Percentiles rank a stretch among this genome's conserved stretches.
Evolutionary conservation across 2,797 vertebrate species (phyloP).

Genomic region (Pristis pectinata): DNA sequence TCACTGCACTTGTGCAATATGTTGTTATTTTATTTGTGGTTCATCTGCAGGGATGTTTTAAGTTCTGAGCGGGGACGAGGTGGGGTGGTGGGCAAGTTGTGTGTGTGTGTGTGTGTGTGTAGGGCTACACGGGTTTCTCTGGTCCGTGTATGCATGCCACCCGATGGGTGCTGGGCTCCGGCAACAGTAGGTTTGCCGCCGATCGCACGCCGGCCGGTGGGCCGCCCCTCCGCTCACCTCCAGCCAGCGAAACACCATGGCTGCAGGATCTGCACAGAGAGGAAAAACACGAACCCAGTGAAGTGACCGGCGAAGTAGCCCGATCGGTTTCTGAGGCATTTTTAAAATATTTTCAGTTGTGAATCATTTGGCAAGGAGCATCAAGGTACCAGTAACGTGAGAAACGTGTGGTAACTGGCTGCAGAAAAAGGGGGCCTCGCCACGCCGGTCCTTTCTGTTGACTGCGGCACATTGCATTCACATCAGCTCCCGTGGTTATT

Average conservation of each 20-base stretch:
- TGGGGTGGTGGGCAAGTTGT: background rate
- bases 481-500: background rate
- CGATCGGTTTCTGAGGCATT: too few species aligned
- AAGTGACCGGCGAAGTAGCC: too few species aligned
- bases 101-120: background rate
- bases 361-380: background rate
- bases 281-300: too few species aligned
- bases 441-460: background rate
- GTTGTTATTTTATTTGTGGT: background rate
- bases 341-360: too few species aligned
- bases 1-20: background rate
- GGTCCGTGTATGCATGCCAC: background rate
- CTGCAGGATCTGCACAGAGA: background rate
- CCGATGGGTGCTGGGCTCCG: background rate
- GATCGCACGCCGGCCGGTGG: too few species aligned
- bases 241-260: background rate
- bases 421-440: background rate
- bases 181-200: background rate
- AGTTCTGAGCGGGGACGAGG: background rate
- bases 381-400: constrained; percentile 11
- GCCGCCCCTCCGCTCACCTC: too few species aligned
- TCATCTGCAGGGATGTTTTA: background rate
- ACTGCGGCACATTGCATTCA: background rate
- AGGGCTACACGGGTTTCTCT: background rate
- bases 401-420: background rate